phyloP scores from a whole-genome alignment of 2,888 invertebrate genomes.

The Folsomia manolachei region DNA sequence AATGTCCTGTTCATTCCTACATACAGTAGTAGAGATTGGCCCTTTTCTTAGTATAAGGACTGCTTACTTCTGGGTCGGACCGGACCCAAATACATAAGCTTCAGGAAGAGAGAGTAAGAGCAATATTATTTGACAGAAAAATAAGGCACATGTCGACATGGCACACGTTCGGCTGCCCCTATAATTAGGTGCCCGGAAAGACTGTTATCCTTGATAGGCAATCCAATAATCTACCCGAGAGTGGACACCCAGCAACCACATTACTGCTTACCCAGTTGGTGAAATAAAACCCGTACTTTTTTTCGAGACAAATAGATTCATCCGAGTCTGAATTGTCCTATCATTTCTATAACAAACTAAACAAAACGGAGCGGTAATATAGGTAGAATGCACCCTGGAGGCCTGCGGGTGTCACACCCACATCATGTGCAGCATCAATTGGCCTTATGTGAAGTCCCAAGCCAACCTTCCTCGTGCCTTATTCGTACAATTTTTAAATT shows the following conservation, averaged over 20 bases:
- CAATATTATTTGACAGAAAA: conserved; percentile 35
- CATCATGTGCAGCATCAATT: background rate
- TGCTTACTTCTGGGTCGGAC: background rate
- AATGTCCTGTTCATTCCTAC: conserved; percentile 6
- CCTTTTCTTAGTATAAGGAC: too few species aligned
- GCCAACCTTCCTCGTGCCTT: background rate
- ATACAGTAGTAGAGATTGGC: background rate
- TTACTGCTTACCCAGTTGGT: background rate
- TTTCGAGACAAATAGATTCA: conserved; percentile 7
- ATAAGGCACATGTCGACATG: conserved; percentile 45
- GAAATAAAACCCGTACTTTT: background rate
- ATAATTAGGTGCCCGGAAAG: conserved; percentile 40
- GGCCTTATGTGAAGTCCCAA: background rate
- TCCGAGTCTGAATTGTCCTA: background rate
- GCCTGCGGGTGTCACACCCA: conserved; percentile 13
- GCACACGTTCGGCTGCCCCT: conserved; percentile 43
- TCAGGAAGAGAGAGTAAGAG: background rate
- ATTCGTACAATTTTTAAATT: background rate
- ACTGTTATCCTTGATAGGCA: conserved; percentile 18
- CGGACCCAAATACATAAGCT: too few species aligned
- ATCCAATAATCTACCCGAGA: conserved; percentile 25
- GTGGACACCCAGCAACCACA: background rate
- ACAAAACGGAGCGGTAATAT: too few species aligned
- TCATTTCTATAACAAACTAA: background rate
- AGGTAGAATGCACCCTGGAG: background rate